phyloP scores from a whole-genome alignment of 2,888 invertebrate genomes.

The Ectemnius continuus region DNA sequence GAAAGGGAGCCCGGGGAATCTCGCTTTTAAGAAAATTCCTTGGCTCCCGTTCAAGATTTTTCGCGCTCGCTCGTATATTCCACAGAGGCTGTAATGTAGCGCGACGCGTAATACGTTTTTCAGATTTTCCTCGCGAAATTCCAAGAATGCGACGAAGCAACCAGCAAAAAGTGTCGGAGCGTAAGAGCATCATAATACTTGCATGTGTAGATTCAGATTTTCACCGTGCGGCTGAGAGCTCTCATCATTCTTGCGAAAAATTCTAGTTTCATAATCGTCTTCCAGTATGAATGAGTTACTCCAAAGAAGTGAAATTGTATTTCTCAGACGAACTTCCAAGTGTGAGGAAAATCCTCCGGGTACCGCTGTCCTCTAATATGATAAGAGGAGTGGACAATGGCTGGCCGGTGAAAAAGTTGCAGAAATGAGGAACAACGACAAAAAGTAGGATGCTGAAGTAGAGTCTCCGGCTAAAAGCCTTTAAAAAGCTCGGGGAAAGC shows the following conservation, averaged over 20 bases:
- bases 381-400: background rate
- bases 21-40: conserved; percentile 3
- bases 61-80: background rate
- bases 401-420: conserved; percentile 29
- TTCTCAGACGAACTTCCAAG: too few species aligned
- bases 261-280: too few species aligned
- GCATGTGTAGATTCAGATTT: too few species aligned
- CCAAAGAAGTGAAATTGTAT: too few species aligned
- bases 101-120: background rate
- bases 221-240: too few species aligned
- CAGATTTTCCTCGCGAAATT: background rate
- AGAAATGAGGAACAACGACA: conserved; percentile 35
- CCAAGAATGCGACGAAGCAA: background rate
- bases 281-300: too few species aligned
- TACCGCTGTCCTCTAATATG: too few species aligned
- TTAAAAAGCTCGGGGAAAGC: conserved; percentile 45
- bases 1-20: background rate
- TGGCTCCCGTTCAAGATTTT: background rate
- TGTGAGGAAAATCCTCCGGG: too few species aligned
- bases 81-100: background rate
- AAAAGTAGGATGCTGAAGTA: conserved; percentile 26
- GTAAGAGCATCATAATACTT: too few species aligned
- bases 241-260: too few species aligned
- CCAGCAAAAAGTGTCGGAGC: background rate
- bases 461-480: conserved; percentile 50